Base-by-base conservation (phyloP, 2,797 vertebrate species). In the Calcarius lapponicus region DNA sequence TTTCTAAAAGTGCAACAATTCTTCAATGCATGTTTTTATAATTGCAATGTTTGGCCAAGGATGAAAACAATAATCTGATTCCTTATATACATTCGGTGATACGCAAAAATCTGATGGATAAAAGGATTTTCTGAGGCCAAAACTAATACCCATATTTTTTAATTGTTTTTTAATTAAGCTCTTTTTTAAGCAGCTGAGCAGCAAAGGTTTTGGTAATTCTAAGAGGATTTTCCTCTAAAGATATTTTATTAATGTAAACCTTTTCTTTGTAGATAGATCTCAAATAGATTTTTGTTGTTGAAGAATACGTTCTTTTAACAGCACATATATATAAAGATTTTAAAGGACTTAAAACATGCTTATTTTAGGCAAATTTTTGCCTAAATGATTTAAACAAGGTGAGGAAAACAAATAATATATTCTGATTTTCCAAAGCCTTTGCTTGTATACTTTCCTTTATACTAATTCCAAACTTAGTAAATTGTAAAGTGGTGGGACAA, bases 121-220 rank as follows among this genome's bases (percentile, higher is more conserved):
- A 97, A 98, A 98, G 97, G 98, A 98, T 98, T 98, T 98, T 97
- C 98, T 98, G 98, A 98, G 98, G 98, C 98, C 98, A 97, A 84
- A 94, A 92, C 28, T 48, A 60, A 67, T 67, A 89, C 17, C n/a
- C 13, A 19, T 90, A 70, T 73, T 82, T 66, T 60, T 31, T 64
- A 7, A 34, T 70, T 92, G 38, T 29, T 89, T 95, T 71, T 80
- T 78, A 75, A 62, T 47, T 54, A 38, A 75, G 24, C 5, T 65
- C 4, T 50, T n/a, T 71, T 89, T 85, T 42, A 65, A 53, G 36
- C 31, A 54, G 70, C 62, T 53, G 38, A 76, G 25, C 25, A 51
- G 16, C 40, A 67, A 76, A 67, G 10, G 2, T 70, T 85, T 82
- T 34, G 26, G 38, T 70, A 76, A 47, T 17, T 76, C 34, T 40